Evolutionary conservation across 2,797 vertebrate genomes (phyloP).

Genomic region (Enteromius thamalakanensis): DNA sequence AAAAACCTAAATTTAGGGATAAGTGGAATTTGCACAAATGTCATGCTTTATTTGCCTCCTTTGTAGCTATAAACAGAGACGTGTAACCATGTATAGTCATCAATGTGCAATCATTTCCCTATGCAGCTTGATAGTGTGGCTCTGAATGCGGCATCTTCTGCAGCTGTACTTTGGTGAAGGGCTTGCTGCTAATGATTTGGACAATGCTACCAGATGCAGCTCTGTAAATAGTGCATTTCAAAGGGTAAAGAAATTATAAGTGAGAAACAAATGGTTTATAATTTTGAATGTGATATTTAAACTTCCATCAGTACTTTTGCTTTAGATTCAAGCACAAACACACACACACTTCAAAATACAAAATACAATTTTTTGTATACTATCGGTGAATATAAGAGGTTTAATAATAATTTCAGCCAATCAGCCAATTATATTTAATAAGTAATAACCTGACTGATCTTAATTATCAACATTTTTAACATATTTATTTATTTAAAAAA

Average conservation of each 20-base stretch:
- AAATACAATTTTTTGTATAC: too few species aligned
- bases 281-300: not conserved
- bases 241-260: not conserved
- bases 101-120: constrained; percentile 47
- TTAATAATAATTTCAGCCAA: not conserved
- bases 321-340: not conserved
- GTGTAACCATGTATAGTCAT: constrained; percentile 7
- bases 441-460: not conserved
- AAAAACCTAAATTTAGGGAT: constrained; percentile 32
- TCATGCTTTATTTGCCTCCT: constrained; percentile 15
- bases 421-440: not conserved
- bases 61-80: constrained; percentile 21
- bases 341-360: not conserved
- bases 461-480: not conserved
- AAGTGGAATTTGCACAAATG: constrained; percentile 41
- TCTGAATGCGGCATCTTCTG: constrained; percentile 9
- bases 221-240: constrained; percentile 23
- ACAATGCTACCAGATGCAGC: constrained; percentile 27
- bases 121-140: constrained; percentile 17
- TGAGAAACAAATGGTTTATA: not conserved
- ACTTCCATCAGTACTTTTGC: not conserved
- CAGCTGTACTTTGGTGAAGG: constrained; percentile 31
- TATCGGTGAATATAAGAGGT: not conserved
- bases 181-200: constrained; percentile 32
- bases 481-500: not conserved